phyloP scores from a whole-genome alignment of 1,140 invertebrate species.

The Calephelis nemesis region DNA sequence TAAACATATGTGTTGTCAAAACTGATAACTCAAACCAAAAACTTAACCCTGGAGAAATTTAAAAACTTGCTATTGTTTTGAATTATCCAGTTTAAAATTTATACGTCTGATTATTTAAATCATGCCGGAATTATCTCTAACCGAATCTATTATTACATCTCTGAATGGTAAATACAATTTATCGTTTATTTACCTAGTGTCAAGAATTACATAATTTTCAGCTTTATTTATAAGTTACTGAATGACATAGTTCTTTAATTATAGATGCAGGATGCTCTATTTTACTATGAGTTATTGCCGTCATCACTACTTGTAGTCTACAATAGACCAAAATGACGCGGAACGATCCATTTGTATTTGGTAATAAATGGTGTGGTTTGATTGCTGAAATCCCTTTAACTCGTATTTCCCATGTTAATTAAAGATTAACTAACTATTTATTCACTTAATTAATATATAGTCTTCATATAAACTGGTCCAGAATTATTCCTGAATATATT shows the following conservation, averaged over 20 bases:
- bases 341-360: slow-evolving; percentile 42
- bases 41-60: slow-evolving; percentile 27
- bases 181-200: slow-evolving; percentile 34
- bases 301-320: slow-evolving; percentile 6
- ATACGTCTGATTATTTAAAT: slow-evolving; percentile 22
- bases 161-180: slow-evolving; percentile 51
- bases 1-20: not conserved
- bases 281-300: slow-evolving; percentile 35
- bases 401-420: not conserved
- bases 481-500: no score
- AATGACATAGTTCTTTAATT: slow-evolving; percentile 67
- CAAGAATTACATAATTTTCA: slow-evolving; percentile 64
- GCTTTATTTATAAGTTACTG: slow-evolving; percentile 46
- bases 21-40: not conserved
- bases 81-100: slow-evolving; percentile 51
- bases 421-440: no score
- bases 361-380: slow-evolving; percentile 34
- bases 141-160: slow-evolving; percentile 62
- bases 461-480: no score
- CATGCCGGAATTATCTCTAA: slow-evolving; percentile 64
- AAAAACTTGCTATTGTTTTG: slow-evolving; percentile 59
- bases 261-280: slow-evolving; percentile 56
- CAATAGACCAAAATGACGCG: slow-evolving; percentile 25
- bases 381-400: not conserved
- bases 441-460: no score